Base-by-base conservation (phyloP, 2,113 vertebrate genomes). In the Bucco capensis region DNA sequence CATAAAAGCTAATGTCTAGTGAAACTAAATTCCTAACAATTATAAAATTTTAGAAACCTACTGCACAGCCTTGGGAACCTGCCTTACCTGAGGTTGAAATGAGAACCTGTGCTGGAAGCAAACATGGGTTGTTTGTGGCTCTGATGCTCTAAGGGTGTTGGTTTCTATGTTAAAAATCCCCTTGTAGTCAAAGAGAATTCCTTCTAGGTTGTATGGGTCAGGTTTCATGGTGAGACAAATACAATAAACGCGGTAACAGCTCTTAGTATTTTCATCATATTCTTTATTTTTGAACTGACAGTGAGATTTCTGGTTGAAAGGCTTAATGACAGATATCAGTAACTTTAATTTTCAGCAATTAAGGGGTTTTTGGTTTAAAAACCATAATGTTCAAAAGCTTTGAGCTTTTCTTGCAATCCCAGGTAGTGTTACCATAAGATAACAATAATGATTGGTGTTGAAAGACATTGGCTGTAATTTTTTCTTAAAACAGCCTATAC, bases 381-480 rank as follows among this genome's bases (percentile, higher is more conserved):
- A 3, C 7, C 8, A 25, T 38, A 14, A n/a, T 33, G 2, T 49
- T 77, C 24, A 33, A 71, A 77, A 85, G 9, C 14, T 67, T 71
- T 28, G 19, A 54, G 31, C 9, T 74, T 61, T 61, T 51, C 24
- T 53, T 73, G 12, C 16, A 58, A 62, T 49, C 15, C 19, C 19
- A n/a, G 44, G 18, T 73, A 51, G 12, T 58, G 19, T 77, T 76
- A 37, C 18, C 6, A 7, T 24, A 70, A 54, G 18, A 12, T 46
- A 83, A 16, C 2, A 1, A 0, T 35, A 56, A 25, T 3, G 3
- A 2, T 12, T 56, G 42, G 22, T 62, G 7, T 51, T 67, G 49
- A 33, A 78, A 82, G 27, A 22, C 24, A 35, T 9, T 60, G 62
- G 4, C 49, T 86, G 10, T 27, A 49, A 88, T 30, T 17, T 38